phyloP scores from a whole-genome alignment of 2,113 vertebrate species.

The Eira barbara region DNA sequence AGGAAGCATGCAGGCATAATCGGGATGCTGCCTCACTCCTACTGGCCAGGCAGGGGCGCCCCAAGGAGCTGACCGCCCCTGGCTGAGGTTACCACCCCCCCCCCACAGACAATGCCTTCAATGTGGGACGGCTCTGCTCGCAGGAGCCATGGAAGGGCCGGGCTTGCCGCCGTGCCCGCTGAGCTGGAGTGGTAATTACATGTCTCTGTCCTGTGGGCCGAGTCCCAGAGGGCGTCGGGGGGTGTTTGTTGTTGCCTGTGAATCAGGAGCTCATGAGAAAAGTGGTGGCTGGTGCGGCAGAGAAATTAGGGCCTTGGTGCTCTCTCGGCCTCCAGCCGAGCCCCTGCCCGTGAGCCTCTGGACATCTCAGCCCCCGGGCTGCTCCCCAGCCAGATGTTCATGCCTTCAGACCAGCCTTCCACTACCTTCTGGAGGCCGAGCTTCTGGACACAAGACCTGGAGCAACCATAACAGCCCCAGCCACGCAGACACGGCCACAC shows the following conservation, averaged over 20 bases:
- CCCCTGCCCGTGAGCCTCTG: not conserved
- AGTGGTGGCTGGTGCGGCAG: not conserved
- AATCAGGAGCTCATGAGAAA: slow-evolving; percentile 23
- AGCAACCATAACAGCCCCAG: not conserved
- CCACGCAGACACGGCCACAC: too few relatives aligned
- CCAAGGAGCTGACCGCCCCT: not conserved
- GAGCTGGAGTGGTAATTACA: not conserved
- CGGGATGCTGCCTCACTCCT: fast-evolving
- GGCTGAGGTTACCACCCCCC: not conserved
- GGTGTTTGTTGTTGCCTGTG: slow-evolving; percentile 22
- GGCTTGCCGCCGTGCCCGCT: not conserved
- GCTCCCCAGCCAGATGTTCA: not conserved
- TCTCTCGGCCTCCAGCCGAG: fast-evolving
- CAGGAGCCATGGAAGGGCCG: not conserved
- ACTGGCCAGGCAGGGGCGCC: fast-evolving
- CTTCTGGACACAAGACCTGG: not conserved
- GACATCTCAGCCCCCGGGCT: not conserved
- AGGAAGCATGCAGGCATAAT: fast-evolving
- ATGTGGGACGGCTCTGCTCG: not conserved
- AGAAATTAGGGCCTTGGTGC: not conserved
- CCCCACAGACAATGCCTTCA: not conserved
- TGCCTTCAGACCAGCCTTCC: not conserved
- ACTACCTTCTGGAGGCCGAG: not conserved
- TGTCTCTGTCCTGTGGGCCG: not conserved
- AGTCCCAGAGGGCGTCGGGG: not conserved